Conservation (phyloP, 2,113 vertebrate species). For the Kobus ellipsiprymnus region DNA sequence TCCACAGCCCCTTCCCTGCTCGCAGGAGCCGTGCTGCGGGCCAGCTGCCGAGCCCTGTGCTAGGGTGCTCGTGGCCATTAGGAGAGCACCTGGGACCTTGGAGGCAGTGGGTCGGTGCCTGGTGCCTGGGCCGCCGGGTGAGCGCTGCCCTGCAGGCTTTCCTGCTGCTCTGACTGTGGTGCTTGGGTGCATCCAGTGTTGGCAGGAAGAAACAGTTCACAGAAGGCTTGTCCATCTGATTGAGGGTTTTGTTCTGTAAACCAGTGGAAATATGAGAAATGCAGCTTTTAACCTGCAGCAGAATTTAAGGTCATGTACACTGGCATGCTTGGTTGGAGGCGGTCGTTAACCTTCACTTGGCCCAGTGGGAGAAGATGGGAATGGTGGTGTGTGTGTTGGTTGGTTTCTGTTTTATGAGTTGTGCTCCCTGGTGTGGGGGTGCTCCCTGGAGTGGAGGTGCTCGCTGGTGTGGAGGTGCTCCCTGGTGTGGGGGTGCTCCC, state of each 20-base stretch:
- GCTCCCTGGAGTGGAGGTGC: no score
- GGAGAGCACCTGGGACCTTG: neutral
- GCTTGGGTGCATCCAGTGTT: neutral
- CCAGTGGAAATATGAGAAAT: neutral
- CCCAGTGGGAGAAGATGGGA: neutral
- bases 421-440: neutral
- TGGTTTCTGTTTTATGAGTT: neutral
- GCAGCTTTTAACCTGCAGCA: neutral
- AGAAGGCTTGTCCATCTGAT: neutral
- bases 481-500: neutral
- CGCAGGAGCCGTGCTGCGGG: neutral
- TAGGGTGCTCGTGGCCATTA: neutral
- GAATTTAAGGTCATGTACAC: neutral
- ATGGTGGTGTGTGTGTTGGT: neutral
- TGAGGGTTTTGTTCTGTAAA: neutral
- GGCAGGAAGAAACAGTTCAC: neutral
- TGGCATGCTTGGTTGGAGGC: neutral
- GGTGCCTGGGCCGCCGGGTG: neutral
- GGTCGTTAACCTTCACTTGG: neutral
- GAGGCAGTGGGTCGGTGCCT: neutral
- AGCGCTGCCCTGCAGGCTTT: neutral
- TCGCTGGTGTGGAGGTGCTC: neutral
- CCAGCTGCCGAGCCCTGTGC: neutral
- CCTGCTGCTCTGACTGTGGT: neutral
- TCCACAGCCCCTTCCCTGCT: neutral